phyloP scores from a whole-genome alignment of 1,140 invertebrate genomes.

The Leptinotarsa lineolata region DNA sequence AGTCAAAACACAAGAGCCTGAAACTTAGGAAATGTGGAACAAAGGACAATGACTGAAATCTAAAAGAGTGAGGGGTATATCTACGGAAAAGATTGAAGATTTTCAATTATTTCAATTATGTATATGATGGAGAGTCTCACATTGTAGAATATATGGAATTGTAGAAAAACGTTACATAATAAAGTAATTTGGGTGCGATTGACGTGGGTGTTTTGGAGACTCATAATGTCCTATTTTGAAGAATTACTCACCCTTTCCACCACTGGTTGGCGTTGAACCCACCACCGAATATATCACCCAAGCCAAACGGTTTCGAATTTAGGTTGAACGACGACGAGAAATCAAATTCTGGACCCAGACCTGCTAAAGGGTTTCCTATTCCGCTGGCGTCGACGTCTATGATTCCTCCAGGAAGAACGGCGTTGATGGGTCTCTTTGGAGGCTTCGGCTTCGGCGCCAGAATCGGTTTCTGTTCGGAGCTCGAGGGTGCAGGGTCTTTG shows the following conservation, averaged over 20 bases:
- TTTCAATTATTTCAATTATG: too few species aligned
- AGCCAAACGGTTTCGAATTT: constrained; percentile 38
- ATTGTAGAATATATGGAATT: too few species aligned
- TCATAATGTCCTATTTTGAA: too few species aligned
- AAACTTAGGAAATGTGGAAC: too few species aligned
- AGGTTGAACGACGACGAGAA: constrained; percentile 38
- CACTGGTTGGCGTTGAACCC: constrained; percentile 52
- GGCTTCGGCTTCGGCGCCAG: constrained; percentile 36
- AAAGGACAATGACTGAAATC: too few species aligned
- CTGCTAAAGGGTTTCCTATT: constrained; percentile 35
- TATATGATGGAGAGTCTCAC: too few species aligned
- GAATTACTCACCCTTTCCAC: constrained; percentile 59
- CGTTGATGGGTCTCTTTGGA: constrained; percentile 21
- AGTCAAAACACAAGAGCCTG: too few species aligned
- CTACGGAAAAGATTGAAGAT: too few species aligned
- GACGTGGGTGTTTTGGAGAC: too few species aligned
- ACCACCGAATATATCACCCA: constrained; percentile 45
- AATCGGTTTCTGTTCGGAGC: constrained; percentile 38
- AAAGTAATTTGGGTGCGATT: too few species aligned
- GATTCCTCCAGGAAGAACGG: constrained; percentile 41
- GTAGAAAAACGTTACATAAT: too few species aligned
- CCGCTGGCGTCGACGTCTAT: constrained; percentile 45
- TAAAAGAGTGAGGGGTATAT: too few species aligned
- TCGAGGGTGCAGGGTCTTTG: constrained; percentile 43
- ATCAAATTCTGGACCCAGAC: constrained; percentile 42